A percentile compares a stretch with the other conserved stretches of the same genome.
phyloP scores from a whole-genome alignment of 2,797 vertebrate genomes.

The Fistularia commersonii region DNA sequence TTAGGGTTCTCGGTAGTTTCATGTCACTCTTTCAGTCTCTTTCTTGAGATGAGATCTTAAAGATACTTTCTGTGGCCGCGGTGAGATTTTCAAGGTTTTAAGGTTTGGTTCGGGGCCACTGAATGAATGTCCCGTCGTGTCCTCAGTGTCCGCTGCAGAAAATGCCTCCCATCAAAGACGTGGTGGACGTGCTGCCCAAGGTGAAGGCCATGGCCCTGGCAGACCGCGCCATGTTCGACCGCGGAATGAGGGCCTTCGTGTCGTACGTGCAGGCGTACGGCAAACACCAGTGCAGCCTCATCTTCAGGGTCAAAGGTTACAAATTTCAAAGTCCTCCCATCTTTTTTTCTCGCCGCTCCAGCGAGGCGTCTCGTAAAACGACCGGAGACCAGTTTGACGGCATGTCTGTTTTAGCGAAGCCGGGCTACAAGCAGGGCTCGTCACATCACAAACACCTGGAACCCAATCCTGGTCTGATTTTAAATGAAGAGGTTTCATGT shows the following conservation, averaged over 20 bases:
- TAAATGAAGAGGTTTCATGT: no score
- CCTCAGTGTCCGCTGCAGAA: conserved; percentile 88
- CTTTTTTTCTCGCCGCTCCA: neutral
- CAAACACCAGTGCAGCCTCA: conserved; percentile 93
- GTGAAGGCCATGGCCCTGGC: conserved; percentile 80
- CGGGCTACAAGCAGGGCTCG: no score
- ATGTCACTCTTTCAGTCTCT: neutral
- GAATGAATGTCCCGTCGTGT: neutral
- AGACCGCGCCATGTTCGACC: conserved; percentile 89
- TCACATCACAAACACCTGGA: no score
- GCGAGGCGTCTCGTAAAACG: neutral
- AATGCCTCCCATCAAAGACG: conserved; percentile 69
- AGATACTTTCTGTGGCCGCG: no score
- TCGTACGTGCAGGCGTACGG: conserved; percentile 89
- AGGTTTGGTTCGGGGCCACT: neutral
- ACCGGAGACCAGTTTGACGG: no score
- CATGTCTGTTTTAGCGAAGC: no score
- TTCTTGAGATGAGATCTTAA: no score
- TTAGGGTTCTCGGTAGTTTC: no score
- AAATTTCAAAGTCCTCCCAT: neutral
- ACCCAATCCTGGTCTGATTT: no score
- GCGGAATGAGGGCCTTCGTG: conserved; percentile 90
- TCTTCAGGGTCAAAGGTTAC: conserved; percentile 93
- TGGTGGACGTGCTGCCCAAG: conserved; percentile 83
- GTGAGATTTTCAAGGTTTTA: no score